Base-by-base conservation (phyloP, 2,797 vertebrate species). In the Chrosomus eos region DNA sequence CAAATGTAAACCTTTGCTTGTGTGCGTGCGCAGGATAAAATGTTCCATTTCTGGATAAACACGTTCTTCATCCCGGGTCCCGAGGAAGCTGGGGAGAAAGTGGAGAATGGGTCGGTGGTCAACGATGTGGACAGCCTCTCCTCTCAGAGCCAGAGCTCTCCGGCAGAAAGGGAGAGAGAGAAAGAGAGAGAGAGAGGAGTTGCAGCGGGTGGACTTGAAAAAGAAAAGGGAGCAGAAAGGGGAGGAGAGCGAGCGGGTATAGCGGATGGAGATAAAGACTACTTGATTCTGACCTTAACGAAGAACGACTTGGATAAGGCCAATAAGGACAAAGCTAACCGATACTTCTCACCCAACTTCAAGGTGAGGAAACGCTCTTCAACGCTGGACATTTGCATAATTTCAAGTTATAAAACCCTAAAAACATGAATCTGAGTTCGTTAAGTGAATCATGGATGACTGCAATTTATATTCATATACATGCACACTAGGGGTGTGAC, bases 41-140 rank as follows among this genome's bases (percentile, higher is more conserved):
- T 99, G 98, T 99, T 99, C 94, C 98, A 99, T 94, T 99, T 99
- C 91, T 99, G 98, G 98, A 96, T 99, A 92, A 99, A 99, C 94
- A 99, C 98, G 19, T 99, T 99, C 95, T 99, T 99, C 95, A 98
- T 99, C 91, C 97, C 97, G 91, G 97, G 97, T 94, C 97, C 98
- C 90, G 95, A 96, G 94, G 97, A 95, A 96, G 97, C 95, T 89
- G 80, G 68, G 55, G 88, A 89, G 89, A 90, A 95, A 91, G 95
- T 99, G 94, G 98, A 99, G 95, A 99, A 99, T 85, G 98, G 98
- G 94, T 96, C 97, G 62, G 95, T 98, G 87, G 94, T 96, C 94
- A 97, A 98, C 92, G 97, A 98, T 90, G 95, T 96, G 86, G 97
- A 98, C 93, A 95, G 95, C 81, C 94, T 96, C 40, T 86, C 86